Evolutionary conservation across 2,797 vertebrate genomes (phyloP), one percentile per base, ranked within the genome.

Genomic region (Poecilia velifera): DNA sequence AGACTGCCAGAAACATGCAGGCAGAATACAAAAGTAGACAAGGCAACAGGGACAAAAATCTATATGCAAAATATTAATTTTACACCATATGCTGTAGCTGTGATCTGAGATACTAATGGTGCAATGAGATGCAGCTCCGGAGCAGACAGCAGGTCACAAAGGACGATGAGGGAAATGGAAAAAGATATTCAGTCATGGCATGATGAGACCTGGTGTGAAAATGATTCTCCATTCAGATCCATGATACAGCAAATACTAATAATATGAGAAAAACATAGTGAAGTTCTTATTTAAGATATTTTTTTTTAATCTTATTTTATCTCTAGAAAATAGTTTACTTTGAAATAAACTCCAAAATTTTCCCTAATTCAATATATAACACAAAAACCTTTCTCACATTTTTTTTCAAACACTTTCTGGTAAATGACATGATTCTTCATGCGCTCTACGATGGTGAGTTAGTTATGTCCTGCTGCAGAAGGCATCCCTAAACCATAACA

Each of bases 41-140:
- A n/a, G 77, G 20, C 45, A 39, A 47, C 12, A 57, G 12, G 25
- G 76, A 84, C 78, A 77, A 82, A 85, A 82, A 64, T 74, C 75
- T 81, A 34, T 18, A 47, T 76, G 41, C 28, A 9, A 28, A 77
- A 76, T 82, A 78, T 78, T 31, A 6, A 74, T 51, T 43, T 71
- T 71, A 43, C 13, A 72, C 49, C 25, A 77, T 43, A 41, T 34
- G 36, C 10, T 41, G 10, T 74, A 34, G 39, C 59, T 53, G 71
- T n/a, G 36, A 34, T 71, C 64, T 66, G 41, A 84, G 62, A 73
- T 34, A 81, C 6, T 64, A 64, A 85, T 73, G 55, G 47, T 72
- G 59, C 77, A 72, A 75, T 39, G 34, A 77, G 68, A 47, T 73
- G 55, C 73, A 72, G 75, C 71, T 55, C 81, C 9, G 57, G 82